phyloP scores from a whole-genome alignment of 2,888 invertebrate species.

The Ophraella communa region DNA sequence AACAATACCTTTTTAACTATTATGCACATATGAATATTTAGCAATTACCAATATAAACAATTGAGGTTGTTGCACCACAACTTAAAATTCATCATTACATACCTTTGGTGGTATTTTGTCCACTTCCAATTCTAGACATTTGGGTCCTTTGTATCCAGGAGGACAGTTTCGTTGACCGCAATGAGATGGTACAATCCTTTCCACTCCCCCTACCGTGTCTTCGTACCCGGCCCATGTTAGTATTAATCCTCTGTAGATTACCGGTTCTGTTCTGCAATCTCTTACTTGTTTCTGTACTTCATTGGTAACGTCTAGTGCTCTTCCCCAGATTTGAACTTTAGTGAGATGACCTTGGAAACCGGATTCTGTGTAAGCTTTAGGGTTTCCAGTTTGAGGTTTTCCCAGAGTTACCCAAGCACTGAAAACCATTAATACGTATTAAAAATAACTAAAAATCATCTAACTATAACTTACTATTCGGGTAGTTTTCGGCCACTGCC shows the following conservation, averaged over 20 bases:
- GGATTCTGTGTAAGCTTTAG: constrained; percentile 83
- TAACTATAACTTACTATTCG: constrained; percentile 71
- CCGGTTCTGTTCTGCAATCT: constrained; percentile 91
- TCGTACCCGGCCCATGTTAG: constrained; percentile 96
- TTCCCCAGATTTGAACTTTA: constrained; percentile 93
- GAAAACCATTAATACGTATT: constrained; percentile 44
- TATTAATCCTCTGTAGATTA: constrained; percentile 82
- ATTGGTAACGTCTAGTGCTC: constrained; percentile 87
- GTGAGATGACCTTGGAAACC: constrained; percentile 97
- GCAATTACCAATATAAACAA: too few species aligned
- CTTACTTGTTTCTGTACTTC: constrained; percentile 94
- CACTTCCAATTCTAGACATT: constrained; percentile 76
- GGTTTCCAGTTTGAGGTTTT: constrained; percentile 81
- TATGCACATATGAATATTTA: too few species aligned
- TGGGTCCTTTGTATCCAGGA: constrained; percentile 83
- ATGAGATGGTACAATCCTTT: constrained; percentile 87
- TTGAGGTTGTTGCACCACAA: too few species aligned
- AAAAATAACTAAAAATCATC: not conserved
- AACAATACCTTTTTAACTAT: too few species aligned
- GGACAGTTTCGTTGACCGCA: constrained; percentile 91
- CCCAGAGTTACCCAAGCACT: constrained; percentile 93
- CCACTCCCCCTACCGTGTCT: constrained; percentile 85
- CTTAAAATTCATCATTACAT: not conserved
- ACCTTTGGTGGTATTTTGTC: constrained; percentile 72
- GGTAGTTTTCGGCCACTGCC: constrained; percentile 82